Conservation (phyloP, 2,797 vertebrate genomes). For the Bryconaethiops microstoma region DNA sequence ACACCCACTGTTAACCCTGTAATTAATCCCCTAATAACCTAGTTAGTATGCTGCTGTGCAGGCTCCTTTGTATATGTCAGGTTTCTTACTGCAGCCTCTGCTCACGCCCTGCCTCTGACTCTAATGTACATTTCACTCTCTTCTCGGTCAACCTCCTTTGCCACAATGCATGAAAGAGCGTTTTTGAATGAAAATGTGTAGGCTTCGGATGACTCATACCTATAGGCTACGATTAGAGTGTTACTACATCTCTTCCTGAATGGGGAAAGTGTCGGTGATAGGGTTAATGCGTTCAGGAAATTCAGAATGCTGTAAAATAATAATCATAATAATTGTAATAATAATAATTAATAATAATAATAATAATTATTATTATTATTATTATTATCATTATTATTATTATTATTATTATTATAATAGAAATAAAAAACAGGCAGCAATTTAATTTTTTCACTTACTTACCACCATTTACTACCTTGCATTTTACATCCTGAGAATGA, state of each 20-base stretch:
- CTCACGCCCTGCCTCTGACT: neutral
- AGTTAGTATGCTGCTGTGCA: constrained; percentile 36
- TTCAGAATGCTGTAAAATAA: neutral
- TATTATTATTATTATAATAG: too few species aligned
- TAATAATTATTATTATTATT: too few species aligned
- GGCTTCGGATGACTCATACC: neutral
- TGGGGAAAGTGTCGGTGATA: neutral
- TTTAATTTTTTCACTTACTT: neutral
- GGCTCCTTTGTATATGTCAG: constrained; percentile 27
- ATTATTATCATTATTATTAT: too few species aligned
- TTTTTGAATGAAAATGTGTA: neutral
- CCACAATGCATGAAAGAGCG: neutral
- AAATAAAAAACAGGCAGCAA: too few species aligned
- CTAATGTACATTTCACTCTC: constrained; percentile 37
- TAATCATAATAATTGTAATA: neutral
- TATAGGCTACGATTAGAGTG: neutral
- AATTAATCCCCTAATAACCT: constrained; percentile 57
- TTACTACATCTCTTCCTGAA: neutral
- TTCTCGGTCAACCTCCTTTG: neutral
- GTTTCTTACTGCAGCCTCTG: constrained; percentile 19
- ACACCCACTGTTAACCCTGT: constrained; percentile 43
- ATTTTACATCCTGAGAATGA: neutral
- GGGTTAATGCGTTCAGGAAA: neutral
- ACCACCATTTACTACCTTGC: neutral
- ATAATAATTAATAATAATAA: too few species aligned